Evolutionary conservation across 2,113 vertebrate species (phyloP), one percentile per base, ranked within the genome.

Genomic region (Tetrao urogallus): DNA sequence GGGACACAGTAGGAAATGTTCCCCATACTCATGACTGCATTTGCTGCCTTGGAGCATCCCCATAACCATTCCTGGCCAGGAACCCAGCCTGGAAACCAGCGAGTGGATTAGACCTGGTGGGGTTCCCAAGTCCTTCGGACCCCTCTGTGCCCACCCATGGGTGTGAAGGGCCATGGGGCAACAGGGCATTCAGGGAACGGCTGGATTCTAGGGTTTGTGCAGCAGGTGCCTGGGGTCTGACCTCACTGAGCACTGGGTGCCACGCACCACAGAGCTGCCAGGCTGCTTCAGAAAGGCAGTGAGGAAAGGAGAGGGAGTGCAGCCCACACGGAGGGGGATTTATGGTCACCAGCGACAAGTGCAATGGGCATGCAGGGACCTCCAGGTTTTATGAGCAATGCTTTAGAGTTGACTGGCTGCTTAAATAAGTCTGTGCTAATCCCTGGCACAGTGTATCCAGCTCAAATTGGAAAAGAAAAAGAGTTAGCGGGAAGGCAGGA

Each of bases 371-470:
- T 1, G 0, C 24, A 9, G 79, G 69, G 76, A 92, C 82, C 79
- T 88, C 81, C 57, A 20, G 72, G 32, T 74, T 96, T 95, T 88
- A 91, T 22, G 84, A 89, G 75, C 16, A 3, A 28, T n/a, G 36
- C 32, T 92, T 77, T 64, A 67, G 86, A 93, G 84, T 61, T 91
- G 94, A 91, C 47, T 88, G 87, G 87, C 86, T 94, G 92, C 89
- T 95, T 91, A 92, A 93, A 75, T 77, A 92, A 88, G 89, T 82
- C 91, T 90, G 86, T 64, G 85, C 84, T 93, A 87, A 96, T 95
- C 92, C 91, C 79, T 17, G 0, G 87, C 72, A 20, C 67, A 24
- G 71, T n/a, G 21, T 74, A 86, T 45, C 87, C 89, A 93, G 72
- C 65, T 57, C 84, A 86, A 61, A 97, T 65, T 88, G 92, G 93